Conservation (phyloP, 2,797 vertebrate genomes). For the Varecia variegata region DNA sequence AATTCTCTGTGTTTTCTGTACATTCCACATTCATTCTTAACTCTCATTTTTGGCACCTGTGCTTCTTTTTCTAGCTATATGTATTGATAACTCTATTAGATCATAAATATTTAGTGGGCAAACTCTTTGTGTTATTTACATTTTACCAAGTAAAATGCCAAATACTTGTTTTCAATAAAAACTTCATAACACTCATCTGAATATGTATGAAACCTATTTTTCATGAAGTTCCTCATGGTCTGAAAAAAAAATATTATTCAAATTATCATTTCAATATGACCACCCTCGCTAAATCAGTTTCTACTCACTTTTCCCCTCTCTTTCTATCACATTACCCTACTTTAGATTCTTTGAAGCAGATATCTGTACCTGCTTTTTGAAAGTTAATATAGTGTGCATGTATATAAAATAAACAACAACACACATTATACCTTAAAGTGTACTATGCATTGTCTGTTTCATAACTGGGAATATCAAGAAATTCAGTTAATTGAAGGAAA, state of each 20-base stretch:
- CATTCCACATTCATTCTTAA: background rate
- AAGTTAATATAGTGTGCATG: background rate
- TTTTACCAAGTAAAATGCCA: background rate
- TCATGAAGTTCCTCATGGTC: background rate
- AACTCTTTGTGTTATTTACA: background rate
- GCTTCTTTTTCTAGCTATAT: background rate
- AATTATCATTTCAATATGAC: background rate
- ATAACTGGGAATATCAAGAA: background rate
- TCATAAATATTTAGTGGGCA: background rate
- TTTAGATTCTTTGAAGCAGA: background rate
- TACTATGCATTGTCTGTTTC: background rate
- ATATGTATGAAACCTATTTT: background rate
- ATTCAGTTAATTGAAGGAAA: background rate
- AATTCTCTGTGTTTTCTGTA: background rate
- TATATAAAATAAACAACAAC: background rate
- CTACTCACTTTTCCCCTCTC: too few species aligned
- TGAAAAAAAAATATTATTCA: background rate
- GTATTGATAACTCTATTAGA: background rate
- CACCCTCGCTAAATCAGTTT: background rate
- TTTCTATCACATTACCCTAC: background rate
- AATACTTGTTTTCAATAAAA: background rate
- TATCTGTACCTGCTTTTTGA: background rate
- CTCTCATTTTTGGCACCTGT: background rate
- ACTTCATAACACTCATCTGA: background rate
- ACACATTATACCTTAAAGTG: background rate